A percentile compares a stretch with the other conserved stretches of the same genome.
These are phyloP conservation scores for Campoplex capitator DNA, from an alignment of 2,888 invertebrate species.

Conservation along the genomic window DNA sequence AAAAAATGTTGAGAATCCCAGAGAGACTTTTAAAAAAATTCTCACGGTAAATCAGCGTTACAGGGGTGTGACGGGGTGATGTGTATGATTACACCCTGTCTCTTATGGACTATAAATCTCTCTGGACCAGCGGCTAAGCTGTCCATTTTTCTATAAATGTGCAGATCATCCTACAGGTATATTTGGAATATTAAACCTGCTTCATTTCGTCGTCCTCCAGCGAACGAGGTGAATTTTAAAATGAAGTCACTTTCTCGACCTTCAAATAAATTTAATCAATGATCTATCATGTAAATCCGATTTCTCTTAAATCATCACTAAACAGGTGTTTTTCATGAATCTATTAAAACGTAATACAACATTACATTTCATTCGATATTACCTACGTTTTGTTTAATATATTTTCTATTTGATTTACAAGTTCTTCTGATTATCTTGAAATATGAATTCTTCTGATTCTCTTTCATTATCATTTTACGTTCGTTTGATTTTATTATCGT, in stretches of 20 bases:
- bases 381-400: too few relatives aligned
- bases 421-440: too few relatives aligned
- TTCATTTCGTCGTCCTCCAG: background rate
- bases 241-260: too few relatives aligned
- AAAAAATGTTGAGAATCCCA: constrained; percentile 75
- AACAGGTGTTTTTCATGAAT: too few relatives aligned
- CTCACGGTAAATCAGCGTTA: constrained; percentile 84
- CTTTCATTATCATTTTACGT: background rate
- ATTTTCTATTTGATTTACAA: too few relatives aligned
- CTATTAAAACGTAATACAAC: too few relatives aligned
- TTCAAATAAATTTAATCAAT: too few relatives aligned
- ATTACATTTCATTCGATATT: too few relatives aligned
- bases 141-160: constrained; percentile 64
- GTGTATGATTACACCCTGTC: constrained; percentile 85
- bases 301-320: too few relatives aligned
- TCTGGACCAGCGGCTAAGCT: constrained; percentile 51
- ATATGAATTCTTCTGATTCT: too few relatives aligned
- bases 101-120: constrained; percentile 83
- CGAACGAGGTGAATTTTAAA: background rate
- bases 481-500: background rate
- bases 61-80: constrained; percentile 83
- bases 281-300: too few relatives aligned
- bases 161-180: constrained; percentile 71
- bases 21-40: constrained; percentile 80
- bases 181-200: constrained; percentile 41